Conservation (phyloP, 1,140 invertebrate species). For the Cyrtorhinus lividipennis region DNA sequence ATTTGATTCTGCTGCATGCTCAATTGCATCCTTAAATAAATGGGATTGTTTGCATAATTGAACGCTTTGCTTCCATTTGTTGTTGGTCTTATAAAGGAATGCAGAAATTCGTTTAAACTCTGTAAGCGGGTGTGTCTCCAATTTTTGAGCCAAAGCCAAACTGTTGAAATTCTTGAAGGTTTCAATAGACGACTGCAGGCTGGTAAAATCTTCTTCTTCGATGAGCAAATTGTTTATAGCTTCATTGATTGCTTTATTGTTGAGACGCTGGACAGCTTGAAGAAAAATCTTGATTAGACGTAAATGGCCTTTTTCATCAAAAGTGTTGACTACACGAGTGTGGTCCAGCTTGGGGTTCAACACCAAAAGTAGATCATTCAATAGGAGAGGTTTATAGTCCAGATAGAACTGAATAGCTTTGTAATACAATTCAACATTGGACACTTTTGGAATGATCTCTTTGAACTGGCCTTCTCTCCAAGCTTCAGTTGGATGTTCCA, state of each 20-base stretch:
- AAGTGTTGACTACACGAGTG: constrained; percentile 60
- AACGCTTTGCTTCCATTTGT: constrained; percentile 98
- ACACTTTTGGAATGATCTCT: constrained; percentile 93
- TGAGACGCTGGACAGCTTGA: constrained; percentile 89
- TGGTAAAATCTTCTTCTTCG: constrained; percentile 93
- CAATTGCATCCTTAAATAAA: constrained; percentile 96
- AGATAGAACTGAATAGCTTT: constrained; percentile 98
- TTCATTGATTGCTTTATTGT: constrained; percentile 99
- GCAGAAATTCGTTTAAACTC: constrained; percentile 98
- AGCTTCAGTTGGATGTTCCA: constrained; percentile 95
- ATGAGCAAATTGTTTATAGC: constrained; percentile 92
- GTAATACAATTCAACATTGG: constrained; percentile 98
- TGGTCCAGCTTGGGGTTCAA: constrained; percentile 96
- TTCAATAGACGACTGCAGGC: constrained; percentile 86
- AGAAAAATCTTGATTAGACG: constrained; percentile 95
- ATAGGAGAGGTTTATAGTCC: constrained; percentile 88
- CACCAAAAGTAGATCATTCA: constrained; percentile 92
- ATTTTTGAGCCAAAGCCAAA: constrained; percentile 86
- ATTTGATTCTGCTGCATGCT: constrained; percentile 93
- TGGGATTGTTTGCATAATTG: constrained; percentile 98
- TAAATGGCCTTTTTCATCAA: constrained; percentile 55
- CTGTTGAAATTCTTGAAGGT: constrained; percentile 99
- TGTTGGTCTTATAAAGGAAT: constrained; percentile 98
- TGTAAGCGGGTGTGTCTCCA: constrained; percentile 96
- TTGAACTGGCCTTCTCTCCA: constrained; percentile 99